Evolutionary conservation across 2,113 vertebrate species (phyloP).

Genomic region (Gadus macrocephalus): DNA sequence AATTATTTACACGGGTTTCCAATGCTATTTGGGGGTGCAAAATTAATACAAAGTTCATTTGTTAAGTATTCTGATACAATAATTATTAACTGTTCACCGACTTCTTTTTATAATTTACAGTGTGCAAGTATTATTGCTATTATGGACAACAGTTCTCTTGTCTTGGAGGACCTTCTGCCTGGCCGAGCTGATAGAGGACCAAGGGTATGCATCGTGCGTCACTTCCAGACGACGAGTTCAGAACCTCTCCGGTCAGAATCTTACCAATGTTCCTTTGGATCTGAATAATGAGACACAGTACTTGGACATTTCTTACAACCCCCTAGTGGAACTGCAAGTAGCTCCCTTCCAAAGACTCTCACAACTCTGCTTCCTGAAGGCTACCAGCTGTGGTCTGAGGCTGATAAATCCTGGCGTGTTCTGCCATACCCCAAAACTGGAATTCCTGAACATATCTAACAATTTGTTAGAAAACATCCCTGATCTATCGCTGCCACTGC

Average conservation of each 20-base stretch:
- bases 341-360: slow-evolving; percentile 30
- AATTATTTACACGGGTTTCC: too few relatives aligned
- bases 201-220: slow-evolving; percentile 36
- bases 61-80: too few relatives aligned
- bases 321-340: slow-evolving; percentile 33
- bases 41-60: too few relatives aligned
- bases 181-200: too few relatives aligned
- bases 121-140: too few relatives aligned
- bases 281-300: slow-evolving; percentile 42
- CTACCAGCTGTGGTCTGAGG: slow-evolving; percentile 49
- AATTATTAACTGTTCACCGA: too few relatives aligned
- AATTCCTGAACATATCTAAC: slow-evolving; percentile 59
- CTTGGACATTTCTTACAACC: slow-evolving; percentile 61
- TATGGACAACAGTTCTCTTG: too few relatives aligned
- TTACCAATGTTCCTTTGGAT: slow-evolving; percentile 42
- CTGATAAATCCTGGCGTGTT: slow-evolving; percentile 48
- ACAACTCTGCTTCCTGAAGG: slow-evolving; percentile 54
- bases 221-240: slow-evolving; percentile 20
- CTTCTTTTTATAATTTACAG: too few relatives aligned
- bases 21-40: too few relatives aligned
- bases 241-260: slow-evolving; percentile 44
- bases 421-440: slow-evolving; percentile 36
- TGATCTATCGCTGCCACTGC: slow-evolving; percentile 36
- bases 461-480: slow-evolving; percentile 51
- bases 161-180: too few relatives aligned